Base-by-base conservation (phyloP, 1,140 invertebrate genomes). In the Trichonephila clavata region DNA sequence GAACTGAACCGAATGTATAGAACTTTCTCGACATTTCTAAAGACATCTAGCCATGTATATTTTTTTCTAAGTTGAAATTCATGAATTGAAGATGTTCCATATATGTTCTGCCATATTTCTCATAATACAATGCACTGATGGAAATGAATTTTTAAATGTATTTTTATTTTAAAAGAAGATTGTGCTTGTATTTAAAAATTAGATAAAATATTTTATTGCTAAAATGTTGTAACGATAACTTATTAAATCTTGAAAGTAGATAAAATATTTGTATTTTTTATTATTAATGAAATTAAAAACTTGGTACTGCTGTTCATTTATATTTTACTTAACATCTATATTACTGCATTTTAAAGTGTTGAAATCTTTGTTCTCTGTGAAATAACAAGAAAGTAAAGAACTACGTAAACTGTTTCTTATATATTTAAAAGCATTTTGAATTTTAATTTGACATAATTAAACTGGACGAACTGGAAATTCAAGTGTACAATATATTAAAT, bases 101-200 rank as follows among this genome's bases (percentile, higher is more conserved):
- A 63, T 61, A 63, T 87, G 86, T 77, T 83, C 43, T 88, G 89
- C 89, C 89, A 90, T 90, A 90, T 77, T 90, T 88, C 61, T 71
- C 43, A 68, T 57, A 88, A 32, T 71, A 68, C 89, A 90, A 24
- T 90, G 57, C 71, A 90, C 39, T 90, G 68, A 71, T 57, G 43
- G 57, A 81, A 90, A 90, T 60, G 14, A 90, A 90, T 90, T 81
- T 90, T 90, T 81, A 81, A 81, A 61, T 61, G 24, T 81, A 90
- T 81, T 59, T 80, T 90, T 59, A 32, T 81, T 81, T 81, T 39
- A 57, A 77, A 81, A 90, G 50, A 77, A 39, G n/a, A 63, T 88
- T 63, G 24, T n/a, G 63, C 86, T 43, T 88, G 86, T 88, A 88
- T 88, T 88, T 27, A 88, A 88, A 88, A 50, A 39, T 63, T 61